Evolutionary conservation across 2,888 invertebrate species (phyloP).

Genomic region (Acleris literana): DNA sequence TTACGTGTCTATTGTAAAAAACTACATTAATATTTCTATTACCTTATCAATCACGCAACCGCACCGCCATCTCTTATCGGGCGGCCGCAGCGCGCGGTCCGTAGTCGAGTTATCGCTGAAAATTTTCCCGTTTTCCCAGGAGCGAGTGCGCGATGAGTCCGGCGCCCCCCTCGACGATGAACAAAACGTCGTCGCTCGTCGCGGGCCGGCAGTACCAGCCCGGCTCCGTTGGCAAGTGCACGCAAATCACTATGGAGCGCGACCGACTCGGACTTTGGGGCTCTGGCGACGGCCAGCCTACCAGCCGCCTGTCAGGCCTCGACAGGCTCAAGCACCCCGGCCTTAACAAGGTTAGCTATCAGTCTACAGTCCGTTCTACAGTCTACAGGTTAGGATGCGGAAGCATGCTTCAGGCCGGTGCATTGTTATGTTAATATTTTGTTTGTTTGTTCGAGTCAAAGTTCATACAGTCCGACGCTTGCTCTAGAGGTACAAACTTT

Average conservation of each 20-base stretch:
- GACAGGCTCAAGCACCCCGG: constrained; percentile 87
- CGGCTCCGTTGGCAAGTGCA: constrained; percentile 58
- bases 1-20: too few species aligned
- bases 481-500: constrained; percentile 6
- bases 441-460: constrained; percentile 11
- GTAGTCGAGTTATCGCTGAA: constrained; percentile 62
- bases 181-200: constrained; percentile 66
- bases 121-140: constrained; percentile 79
- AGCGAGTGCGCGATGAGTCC: constrained; percentile 77
- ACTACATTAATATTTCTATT: too few species aligned
- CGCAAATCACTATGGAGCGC: constrained; percentile 77
- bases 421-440: constrained; percentile 48
- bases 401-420: constrained; percentile 41
- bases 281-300: constrained; percentile 82
- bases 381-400: constrained; percentile 72
- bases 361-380: constrained; percentile 45
- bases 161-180: constrained; percentile 69
- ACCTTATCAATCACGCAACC: constrained; percentile 37
- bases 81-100: background rate
- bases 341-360: constrained; percentile 86
- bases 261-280: constrained; percentile 86
- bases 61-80: constrained; percentile 29
- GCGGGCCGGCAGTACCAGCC: constrained; percentile 66
- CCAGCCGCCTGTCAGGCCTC: constrained; percentile 84
- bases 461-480: constrained; percentile 1